Conservation (phyloP, 1,140 invertebrate species). For the Platyscapa corneri region DNA sequence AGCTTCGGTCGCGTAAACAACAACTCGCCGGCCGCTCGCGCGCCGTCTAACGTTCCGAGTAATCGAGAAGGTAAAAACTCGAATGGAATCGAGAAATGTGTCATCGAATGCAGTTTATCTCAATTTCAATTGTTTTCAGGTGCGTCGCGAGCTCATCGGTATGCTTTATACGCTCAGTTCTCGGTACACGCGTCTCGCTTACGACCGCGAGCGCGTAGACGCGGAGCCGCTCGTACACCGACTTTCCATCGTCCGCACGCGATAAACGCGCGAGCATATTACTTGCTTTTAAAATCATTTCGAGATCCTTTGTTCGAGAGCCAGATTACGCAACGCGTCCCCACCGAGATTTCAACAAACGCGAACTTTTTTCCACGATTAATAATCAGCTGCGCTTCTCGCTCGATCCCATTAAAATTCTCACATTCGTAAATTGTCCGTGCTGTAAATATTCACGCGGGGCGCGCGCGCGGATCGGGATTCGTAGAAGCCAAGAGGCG, state of each 20-base stretch:
- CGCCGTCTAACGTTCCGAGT: no score
- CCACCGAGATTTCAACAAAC: not conserved
- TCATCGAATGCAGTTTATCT: constrained; percentile 8
- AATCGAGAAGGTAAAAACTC: no score
- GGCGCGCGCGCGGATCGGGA: no score
- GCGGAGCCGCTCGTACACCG: not conserved
- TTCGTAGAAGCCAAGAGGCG: no score
- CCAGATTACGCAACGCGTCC: not conserved
- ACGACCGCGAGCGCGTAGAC: not conserved
- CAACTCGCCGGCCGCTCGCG: no score
- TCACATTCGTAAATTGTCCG: no score
- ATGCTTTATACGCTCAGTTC: not conserved
- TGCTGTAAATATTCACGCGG: no score
- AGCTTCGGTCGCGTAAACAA: no score
- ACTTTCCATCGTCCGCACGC: not conserved
- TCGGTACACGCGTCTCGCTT: not conserved
- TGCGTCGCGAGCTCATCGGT: not conserved
- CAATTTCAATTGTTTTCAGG: constrained; percentile 19
- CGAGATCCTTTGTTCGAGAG: not conserved
- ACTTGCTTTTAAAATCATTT: not conserved
- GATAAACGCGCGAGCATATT: constrained; percentile 17
- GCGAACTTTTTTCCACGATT: not conserved
- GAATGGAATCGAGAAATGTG: not conserved
- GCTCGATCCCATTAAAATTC: not conserved
- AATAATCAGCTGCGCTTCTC: not conserved